phyloP scores from a whole-genome alignment of 2,797 vertebrate species.

The Denticeps clupeoides region DNA sequence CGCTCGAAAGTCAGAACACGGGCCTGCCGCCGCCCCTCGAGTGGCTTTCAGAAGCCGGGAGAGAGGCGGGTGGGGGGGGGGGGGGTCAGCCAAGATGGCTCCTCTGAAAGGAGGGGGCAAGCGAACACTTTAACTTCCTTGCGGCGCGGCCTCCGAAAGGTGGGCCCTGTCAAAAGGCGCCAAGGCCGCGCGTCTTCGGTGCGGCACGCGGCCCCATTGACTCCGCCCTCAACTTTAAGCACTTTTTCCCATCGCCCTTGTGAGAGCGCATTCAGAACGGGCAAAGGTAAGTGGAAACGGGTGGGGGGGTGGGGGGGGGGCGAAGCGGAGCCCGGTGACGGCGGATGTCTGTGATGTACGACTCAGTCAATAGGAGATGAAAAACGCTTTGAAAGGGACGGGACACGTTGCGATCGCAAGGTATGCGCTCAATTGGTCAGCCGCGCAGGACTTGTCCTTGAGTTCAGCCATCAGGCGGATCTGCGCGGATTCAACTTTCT shows the following conservation, averaged over 20 bases:
- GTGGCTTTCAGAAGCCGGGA: conserved; percentile 9
- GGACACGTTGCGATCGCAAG: neutral
- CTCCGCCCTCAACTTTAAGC: neutral
- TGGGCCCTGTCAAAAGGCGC: neutral
- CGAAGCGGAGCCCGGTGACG: neutral
- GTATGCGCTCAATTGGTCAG: neutral
- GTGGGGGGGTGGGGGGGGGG: too few relatives aligned
- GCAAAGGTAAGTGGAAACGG: neutral
- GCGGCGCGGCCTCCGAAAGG: too few relatives aligned
- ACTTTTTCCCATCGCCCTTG: neutral
- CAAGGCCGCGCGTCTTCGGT: conserved; percentile 1
- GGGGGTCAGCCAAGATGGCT: neutral
- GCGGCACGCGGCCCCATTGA: neutral
- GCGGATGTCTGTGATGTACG: neutral
- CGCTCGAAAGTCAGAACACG: conserved; percentile 9
- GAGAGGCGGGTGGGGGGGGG: too few relatives aligned
- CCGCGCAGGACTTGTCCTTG: neutral
- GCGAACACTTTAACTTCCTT: conserved; percentile 9
- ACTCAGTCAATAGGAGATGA: neutral
- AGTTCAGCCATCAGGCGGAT: neutral
- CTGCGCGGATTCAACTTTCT: neutral
- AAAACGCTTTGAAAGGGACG: neutral
- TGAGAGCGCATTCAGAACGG: conserved; percentile 1
- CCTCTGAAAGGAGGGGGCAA: conserved; percentile 5
- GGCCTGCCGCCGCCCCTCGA: conserved; percentile 14